phyloP scores from a whole-genome alignment of 2,113 vertebrate genomes.

The Eulacestoma nigropectus region DNA sequence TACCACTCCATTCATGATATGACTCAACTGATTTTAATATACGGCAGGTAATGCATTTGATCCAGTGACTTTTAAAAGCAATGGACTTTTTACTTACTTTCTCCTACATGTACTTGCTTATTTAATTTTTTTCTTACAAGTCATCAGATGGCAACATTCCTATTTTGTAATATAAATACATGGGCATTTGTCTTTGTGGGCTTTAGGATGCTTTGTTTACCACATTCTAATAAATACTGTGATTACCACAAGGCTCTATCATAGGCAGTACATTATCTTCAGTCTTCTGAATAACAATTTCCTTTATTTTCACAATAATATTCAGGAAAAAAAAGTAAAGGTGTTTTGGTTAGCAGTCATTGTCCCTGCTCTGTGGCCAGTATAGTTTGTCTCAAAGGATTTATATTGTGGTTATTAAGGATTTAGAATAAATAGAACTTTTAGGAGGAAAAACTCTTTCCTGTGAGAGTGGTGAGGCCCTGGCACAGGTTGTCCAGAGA shows the following conservation, averaged over 20 bases:
- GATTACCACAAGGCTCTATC: not conserved
- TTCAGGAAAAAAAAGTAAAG: not conserved
- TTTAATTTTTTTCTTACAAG: not conserved
- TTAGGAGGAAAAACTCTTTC: not conserved
- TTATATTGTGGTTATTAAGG: not conserved
- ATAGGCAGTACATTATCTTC: not conserved
- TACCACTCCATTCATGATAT: not conserved
- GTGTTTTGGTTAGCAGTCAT: not conserved
- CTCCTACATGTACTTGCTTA: not conserved
- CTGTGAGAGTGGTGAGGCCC: not conserved
- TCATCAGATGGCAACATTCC: not conserved
- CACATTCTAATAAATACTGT: not conserved
- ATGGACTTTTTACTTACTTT: not conserved
- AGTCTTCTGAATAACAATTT: not conserved
- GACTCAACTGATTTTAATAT: not conserved
- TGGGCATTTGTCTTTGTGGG: not conserved
- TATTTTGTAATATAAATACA: not conserved
- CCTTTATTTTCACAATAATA: not conserved
- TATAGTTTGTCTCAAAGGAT: not conserved
- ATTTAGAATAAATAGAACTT: not conserved
- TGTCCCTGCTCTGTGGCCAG: not conserved
- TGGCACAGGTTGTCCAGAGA: not conserved
- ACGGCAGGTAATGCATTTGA: not conserved
- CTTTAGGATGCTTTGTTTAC: not conserved
- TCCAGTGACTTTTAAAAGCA: not conserved